These are phyloP conservation scores for Muscicapa comitata DNA, from an alignment of 2,797 vertebrate species.

Conservation along the genomic window DNA sequence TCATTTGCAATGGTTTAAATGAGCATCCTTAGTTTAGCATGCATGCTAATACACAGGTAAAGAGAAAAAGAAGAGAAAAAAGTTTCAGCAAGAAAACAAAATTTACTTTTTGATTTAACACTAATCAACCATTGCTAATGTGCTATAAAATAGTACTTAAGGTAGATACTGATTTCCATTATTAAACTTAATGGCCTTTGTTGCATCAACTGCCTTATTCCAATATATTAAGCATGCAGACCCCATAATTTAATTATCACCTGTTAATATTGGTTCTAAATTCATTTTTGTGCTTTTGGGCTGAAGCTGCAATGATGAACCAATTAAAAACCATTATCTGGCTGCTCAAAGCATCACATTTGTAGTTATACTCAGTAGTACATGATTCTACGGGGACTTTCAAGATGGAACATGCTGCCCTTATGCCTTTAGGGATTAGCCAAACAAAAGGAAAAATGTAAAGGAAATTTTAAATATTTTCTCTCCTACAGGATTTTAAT, in stretches of 20 bases:
- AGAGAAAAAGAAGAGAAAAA: not conserved
- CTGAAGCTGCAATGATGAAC: conserved; percentile 67
- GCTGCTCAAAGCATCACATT: conserved; percentile 59
- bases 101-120: conserved; percentile 63
- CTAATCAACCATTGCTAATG: conserved; percentile 62
- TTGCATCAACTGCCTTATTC: conserved; percentile 61
- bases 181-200: conserved; percentile 67
- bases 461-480: conserved; percentile 63
- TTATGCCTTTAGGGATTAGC: conserved; percentile 51
- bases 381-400: conserved; percentile 43
- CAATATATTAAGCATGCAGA: conserved; percentile 62
- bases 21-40: not conserved
- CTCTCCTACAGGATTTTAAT: conserved; percentile 34
- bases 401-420: conserved; percentile 37
- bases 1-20: not conserved
- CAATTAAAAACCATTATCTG: conserved; percentile 73
- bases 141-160: conserved; percentile 65
- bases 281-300: conserved; percentile 70
- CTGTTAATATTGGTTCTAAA: conserved; percentile 73
- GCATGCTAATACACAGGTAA: not conserved
- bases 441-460: conserved; percentile 54
- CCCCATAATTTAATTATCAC: conserved; percentile 74
- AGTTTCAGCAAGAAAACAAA: conserved; percentile 52
- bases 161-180: conserved; percentile 54
- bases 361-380: conserved; percentile 38